These are phyloP conservation scores for Dichetophora obliterata DNA, from an alignment of 2,888 invertebrate species.

Conservation along the genomic window DNA sequence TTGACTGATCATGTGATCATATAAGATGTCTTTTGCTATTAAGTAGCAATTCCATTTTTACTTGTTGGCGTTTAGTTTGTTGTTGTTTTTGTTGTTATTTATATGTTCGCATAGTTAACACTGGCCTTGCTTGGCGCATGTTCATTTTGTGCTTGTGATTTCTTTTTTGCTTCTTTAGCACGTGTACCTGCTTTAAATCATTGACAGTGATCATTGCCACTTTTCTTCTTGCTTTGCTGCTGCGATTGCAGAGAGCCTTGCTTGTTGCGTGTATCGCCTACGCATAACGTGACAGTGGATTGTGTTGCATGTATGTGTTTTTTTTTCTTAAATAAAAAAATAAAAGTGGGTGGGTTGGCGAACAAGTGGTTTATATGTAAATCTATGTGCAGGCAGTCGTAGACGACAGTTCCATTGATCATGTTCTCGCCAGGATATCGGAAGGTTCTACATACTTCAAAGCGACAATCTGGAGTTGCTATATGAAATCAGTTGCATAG, in stretches of 20 bases:
- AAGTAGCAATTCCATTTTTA: too few relatives aligned
- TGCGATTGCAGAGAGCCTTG: background rate
- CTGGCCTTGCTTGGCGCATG: background rate
- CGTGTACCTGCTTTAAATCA: background rate
- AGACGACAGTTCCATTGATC: background rate
- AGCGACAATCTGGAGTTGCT: too few relatives aligned
- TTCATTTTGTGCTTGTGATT: background rate
- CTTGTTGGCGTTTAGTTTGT: background rate
- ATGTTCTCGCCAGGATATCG: constrained; percentile 19
- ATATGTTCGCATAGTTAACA: background rate
- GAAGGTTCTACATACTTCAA: background rate
- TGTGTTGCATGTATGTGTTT: too few relatives aligned
- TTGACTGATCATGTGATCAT: constrained; percentile 13
- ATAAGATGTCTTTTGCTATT: background rate
- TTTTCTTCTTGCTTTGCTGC: background rate
- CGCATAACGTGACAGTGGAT: background rate
- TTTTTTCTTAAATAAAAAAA: background rate
- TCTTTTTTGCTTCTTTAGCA: too few relatives aligned
- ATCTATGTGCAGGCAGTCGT: background rate
- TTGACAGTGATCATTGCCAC: constrained; percentile 31
- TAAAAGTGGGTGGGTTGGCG: constrained; percentile 23
- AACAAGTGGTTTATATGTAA: constrained; percentile 25
- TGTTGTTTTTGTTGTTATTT: constrained; percentile 8
- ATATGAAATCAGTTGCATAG: too few relatives aligned
- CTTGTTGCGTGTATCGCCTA: constrained; percentile 16